Conservation (phyloP, 2,113 vertebrate genomes). For the Poecilia latipinna region DNA sequence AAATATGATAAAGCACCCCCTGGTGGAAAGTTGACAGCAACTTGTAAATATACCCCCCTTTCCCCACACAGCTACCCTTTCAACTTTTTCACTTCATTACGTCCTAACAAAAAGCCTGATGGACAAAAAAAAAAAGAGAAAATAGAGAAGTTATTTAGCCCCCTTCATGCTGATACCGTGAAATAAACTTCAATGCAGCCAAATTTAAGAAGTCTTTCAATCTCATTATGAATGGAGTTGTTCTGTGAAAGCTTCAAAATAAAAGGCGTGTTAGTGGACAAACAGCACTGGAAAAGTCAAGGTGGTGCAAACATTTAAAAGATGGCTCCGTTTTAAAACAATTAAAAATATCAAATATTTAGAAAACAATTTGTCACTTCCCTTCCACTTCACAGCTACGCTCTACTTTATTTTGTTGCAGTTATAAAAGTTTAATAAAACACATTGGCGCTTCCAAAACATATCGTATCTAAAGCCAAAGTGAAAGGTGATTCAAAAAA, state of each 20-base stretch:
- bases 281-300: not conserved
- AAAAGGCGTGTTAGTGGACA: too few relatives aligned
- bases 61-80: not conserved
- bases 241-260: too few relatives aligned
- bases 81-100: not conserved
- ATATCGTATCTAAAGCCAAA: not conserved
- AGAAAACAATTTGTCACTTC: not conserved
- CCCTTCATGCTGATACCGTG: not conserved
- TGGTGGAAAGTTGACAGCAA: conserved; percentile 48
- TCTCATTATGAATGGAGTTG: not conserved
- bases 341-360: not conserved
- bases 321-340: not conserved
- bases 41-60: too few relatives aligned
- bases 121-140: too few relatives aligned
- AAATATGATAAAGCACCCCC: conserved; percentile 57
- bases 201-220: not conserved
- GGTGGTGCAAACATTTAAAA: not conserved
- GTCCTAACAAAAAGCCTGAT: not conserved
- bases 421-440: not conserved
- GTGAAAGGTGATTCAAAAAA: not conserved
- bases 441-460: not conserved
- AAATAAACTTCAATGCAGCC: not conserved
- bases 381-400: too few relatives aligned
- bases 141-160: not conserved
- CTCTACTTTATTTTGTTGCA: too few relatives aligned